Base-by-base conservation (phyloP, 2,113 vertebrate species). In the Mixornis gularis region DNA sequence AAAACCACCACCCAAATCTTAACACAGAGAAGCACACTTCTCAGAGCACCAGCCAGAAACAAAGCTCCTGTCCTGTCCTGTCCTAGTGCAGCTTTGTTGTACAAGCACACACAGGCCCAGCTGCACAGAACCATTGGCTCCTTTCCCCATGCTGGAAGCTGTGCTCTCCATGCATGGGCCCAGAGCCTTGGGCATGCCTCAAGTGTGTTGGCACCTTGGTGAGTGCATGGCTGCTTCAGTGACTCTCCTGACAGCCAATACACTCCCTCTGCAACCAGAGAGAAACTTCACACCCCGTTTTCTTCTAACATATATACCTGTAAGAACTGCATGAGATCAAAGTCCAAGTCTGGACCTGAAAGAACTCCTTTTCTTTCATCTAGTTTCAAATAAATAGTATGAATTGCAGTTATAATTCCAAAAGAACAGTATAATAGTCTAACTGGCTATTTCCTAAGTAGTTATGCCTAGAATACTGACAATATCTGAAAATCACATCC, bases 1-100 rank as follows among this genome's bases (percentile, higher is more conserved):
- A 90, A 79, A 93, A 77, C 77, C 76, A 92, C 79, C 90, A 90
- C 82, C 77, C 44, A 93, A n/a, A 71, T 88, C 85, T 87, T 71
- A 96, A 78, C 71, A 85, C 17, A 80, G 10, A 92, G 60, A 55
- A 80, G 43, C 44, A 64, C 3, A 86, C 20, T 76, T n/a, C 69
- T 65, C 59, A 89, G 58, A 95, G 69, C 63, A 62, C n/a, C 3
- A 34, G 19, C 22, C 87, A 85, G 55, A 85, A 87, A 51, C 29
- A 63, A 71, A 92, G 73, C 6, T 20, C 62, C 59, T 44, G 18
- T 20, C 62, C 59, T 44, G 18, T 20, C 62, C 59, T 44, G 18
- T 49, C 46, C 78, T 73, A 51, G 62, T 0, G 9, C 38, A 77
- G 19, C 48, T 43, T 17, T 30, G 29, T 3, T 62, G 41, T 18